Percentiles rank a stretch among this genome's conserved stretches.
Conservation (phyloP, 2,888 invertebrate species). For the Rhopalosiphum nymphaeae region DNA sequence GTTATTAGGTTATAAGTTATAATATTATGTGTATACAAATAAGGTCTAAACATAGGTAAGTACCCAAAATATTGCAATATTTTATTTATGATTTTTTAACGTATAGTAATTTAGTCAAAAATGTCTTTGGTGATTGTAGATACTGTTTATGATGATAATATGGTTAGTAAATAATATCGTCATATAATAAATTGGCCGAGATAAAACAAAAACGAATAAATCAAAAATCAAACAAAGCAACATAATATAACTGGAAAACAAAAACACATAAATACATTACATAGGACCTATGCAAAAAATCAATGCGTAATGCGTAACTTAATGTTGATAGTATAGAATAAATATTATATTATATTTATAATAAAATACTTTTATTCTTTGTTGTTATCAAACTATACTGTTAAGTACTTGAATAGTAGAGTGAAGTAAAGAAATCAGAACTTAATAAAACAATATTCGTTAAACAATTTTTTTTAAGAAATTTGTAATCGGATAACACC, state of each 20-base stretch:
- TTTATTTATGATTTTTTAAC: too few relatives aligned
- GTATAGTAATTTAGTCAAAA: not conserved
- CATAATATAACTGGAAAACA: not conserved
- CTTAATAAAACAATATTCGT: not conserved
- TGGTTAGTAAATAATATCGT: not conserved
- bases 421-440: not conserved
- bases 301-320: too few relatives aligned
- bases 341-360: not conserved
- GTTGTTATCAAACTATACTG: not conserved
- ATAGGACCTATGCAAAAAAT: too few relatives aligned
- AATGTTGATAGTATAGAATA: too few relatives aligned
- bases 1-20: too few relatives aligned
- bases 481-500: not conserved
- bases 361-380: not conserved
- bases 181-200: not conserved
- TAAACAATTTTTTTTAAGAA: not conserved
- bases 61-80: too few relatives aligned
- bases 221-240: not conserved
- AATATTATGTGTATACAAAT: too few relatives aligned
- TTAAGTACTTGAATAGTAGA: not conserved
- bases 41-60: too few relatives aligned
- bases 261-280: not conserved
- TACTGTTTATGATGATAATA: not conserved
- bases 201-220: not conserved
- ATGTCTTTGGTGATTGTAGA: not conserved